A percentile compares a stretch with the other conserved stretches of the same genome.
Conservation (phyloP, 2,797 vertebrate genomes). For the Enoplosus armatus region DNA sequence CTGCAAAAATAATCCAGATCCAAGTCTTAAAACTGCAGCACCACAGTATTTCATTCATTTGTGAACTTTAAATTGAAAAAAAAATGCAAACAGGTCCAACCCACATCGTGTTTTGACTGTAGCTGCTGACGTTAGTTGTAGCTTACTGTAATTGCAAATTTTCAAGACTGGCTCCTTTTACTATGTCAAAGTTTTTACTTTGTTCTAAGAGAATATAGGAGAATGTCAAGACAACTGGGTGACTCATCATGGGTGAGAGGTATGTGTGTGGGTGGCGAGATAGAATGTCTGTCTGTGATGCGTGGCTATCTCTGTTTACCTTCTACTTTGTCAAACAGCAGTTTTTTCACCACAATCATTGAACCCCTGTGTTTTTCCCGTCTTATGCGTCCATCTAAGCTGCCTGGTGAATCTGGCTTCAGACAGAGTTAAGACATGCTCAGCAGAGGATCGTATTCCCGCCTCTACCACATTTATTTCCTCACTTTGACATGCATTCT, state of each 20-base stretch:
- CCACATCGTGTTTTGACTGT: background rate
- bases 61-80: background rate
- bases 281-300: constrained; percentile 14
- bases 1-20: background rate
- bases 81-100: background rate
- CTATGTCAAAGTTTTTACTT: background rate
- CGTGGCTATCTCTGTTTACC: constrained; percentile 31
- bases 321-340: constrained; percentile 28
- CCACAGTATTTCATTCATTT: background rate
- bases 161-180: background rate
- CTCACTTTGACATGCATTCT: constrained; percentile 23
- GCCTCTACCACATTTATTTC: background rate
- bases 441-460: constrained; percentile 14
- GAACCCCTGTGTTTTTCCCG: background rate
- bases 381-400: background rate
- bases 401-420: constrained; percentile 8
- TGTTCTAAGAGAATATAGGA: background rate
- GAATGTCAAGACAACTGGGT: constrained; percentile 1
- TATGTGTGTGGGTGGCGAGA: constrained; percentile 24
- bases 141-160: background rate
- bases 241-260: constrained; percentile 23
- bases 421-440: constrained; percentile 25
- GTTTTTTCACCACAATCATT: constrained; percentile 13
- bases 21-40: background rate
- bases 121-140: background rate